phyloP scores from a whole-genome alignment of 2,113 vertebrate genomes.

The Gopherus flavomarginatus region DNA sequence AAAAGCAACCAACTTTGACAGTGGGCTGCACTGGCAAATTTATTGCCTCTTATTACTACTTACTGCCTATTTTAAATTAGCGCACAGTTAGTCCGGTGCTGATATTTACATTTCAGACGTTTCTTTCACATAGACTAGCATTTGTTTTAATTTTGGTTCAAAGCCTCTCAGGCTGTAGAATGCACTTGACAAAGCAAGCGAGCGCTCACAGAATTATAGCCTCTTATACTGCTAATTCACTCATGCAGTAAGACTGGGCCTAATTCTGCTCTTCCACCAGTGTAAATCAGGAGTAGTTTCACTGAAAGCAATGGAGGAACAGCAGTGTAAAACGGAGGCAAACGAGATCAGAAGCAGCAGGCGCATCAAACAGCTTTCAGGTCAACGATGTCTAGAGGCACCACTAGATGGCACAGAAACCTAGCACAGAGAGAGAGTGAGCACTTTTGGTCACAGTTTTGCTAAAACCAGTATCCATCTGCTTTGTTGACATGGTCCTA shows the following conservation, averaged over 20 bases:
- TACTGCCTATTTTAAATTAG: no score
- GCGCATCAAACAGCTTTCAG: not conserved
- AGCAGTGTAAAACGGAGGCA: not conserved
- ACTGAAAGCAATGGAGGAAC: not conserved
- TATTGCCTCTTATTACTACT: not conserved
- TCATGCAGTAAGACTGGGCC: not conserved
- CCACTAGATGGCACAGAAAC: constrained; percentile 59
- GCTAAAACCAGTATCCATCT: not conserved
- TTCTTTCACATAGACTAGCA: not conserved
- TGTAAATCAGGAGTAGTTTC: not conserved
- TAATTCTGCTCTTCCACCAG: not conserved
- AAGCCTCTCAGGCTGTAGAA: not conserved
- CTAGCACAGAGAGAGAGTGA: not conserved
- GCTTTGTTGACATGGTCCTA: not conserved
- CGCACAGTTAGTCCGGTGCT: no score
- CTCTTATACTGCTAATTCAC: not conserved
- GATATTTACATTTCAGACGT: no score
- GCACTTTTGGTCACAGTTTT: not conserved
- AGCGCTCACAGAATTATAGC: not conserved
- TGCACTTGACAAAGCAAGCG: not conserved
- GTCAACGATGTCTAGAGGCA: constrained; percentile 8
- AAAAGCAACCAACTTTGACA: not conserved
- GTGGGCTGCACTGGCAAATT: not conserved
- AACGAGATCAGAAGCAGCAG: not conserved
- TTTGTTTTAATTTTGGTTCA: not conserved